Conservation (phyloP, 1,140 invertebrate species). For the Macrostomum lignano region DNA sequence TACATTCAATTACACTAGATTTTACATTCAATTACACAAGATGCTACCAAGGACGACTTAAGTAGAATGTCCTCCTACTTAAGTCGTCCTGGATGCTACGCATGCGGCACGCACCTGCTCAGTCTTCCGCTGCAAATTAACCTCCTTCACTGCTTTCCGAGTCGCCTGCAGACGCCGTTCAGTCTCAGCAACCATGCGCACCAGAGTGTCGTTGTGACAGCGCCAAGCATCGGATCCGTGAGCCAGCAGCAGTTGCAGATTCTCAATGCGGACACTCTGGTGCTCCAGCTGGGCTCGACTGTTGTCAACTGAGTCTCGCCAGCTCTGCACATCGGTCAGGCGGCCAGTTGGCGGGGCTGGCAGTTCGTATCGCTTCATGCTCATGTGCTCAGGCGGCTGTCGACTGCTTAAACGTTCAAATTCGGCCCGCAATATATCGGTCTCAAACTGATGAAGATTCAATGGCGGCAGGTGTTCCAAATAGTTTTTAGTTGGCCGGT, state of each 20-base stretch:
- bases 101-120: no score
- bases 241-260: slow-evolving; percentile 68
- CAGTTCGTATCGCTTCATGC: slow-evolving; percentile 85
- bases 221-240: slow-evolving; percentile 76
- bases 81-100: no score
- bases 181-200: no score
- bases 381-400: slow-evolving; percentile 70
- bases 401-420: slow-evolving; percentile 66
- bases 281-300: slow-evolving; percentile 78
- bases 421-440: slow-evolving; percentile 59
- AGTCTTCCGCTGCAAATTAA: slow-evolving; percentile 71
- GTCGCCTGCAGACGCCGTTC: no score
- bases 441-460: slow-evolving; percentile 44
- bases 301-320: slow-evolving; percentile 77
- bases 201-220: slow-evolving; percentile 47
- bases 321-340: slow-evolving; percentile 60
- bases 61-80: no score
- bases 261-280: slow-evolving; percentile 62
- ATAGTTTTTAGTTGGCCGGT: slow-evolving; percentile 85
- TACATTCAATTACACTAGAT: no score
- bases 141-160: slow-evolving; percentile 54
- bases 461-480: slow-evolving; percentile 54
- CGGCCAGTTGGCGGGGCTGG: slow-evolving; percentile 67
- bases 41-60: no score
- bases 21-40: no score